Evolutionary conservation across 2,888 invertebrate species (phyloP).

Genomic region (Sphaerophoria rueppellii): DNA sequence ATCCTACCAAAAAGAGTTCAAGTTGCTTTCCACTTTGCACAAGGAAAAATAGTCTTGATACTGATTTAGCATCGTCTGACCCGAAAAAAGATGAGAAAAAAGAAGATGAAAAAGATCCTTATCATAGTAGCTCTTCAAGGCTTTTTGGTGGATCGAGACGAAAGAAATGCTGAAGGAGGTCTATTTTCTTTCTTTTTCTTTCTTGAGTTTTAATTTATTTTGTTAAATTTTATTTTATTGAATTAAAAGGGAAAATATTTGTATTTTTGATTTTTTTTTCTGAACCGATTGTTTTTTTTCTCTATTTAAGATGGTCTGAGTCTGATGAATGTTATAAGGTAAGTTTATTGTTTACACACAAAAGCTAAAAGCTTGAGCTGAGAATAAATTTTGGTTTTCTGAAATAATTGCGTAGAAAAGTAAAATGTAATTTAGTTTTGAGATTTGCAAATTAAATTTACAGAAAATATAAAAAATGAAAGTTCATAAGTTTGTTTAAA

Average conservation of each 20-base stretch:
- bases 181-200: too few species aligned
- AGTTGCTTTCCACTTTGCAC: constrained; percentile 50
- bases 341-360: constrained; percentile 21
- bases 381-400: constrained; percentile 18
- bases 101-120: background rate
- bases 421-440: background rate
- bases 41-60: constrained; percentile 17
- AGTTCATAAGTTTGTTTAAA: too few species aligned
- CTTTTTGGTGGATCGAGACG: background rate
- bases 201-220: background rate
- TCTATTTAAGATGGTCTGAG: background rate
- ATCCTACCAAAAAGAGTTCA: constrained; percentile 18
- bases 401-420: background rate
- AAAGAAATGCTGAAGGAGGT: too few species aligned
- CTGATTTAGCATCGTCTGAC: constrained; percentile 5
- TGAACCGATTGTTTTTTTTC: too few species aligned
- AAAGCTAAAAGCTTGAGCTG: constrained; percentile 56
- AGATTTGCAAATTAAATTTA: constrained; percentile 18
- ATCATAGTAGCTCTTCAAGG: background rate
- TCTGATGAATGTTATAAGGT: constrained; percentile 7
- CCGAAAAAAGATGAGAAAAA: constrained; percentile 7
- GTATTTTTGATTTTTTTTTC: too few species aligned
- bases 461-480: too few species aligned
- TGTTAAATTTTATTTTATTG: background rate
- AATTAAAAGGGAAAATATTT: too few species aligned